phyloP scores from a whole-genome alignment of 2,797 vertebrate species.

The Scomberomorus guttatus region DNA sequence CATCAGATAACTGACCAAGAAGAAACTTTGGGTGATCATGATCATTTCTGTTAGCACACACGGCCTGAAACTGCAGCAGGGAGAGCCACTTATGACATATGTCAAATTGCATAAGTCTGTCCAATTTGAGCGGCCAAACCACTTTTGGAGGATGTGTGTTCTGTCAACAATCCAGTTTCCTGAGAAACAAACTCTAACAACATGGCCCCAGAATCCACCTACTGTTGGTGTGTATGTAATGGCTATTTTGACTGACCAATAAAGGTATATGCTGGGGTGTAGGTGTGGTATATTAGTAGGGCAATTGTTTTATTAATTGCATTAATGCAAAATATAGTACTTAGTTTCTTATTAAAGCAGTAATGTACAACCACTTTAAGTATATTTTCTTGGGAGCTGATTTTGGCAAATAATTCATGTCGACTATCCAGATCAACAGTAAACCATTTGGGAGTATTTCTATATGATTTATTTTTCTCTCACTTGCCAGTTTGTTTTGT shows the following conservation, averaged over 20 bases:
- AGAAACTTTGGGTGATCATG: not conserved
- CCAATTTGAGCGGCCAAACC: conserved; percentile 11
- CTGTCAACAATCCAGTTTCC: not conserved
- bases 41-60: not conserved
- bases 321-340: not conserved
- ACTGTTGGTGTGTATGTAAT: not conserved
- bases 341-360: not conserved
- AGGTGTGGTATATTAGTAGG: not conserved
- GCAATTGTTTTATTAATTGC: not conserved
- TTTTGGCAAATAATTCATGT: not conserved
- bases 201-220: not conserved
- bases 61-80: conserved; percentile 6
- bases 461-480: not conserved
- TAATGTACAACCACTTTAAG: not conserved
- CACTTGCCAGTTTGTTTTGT: not conserved
- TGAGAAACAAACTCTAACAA: not conserved
- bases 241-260: not conserved
- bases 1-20: too few species aligned
- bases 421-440: not conserved
- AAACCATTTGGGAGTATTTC: not conserved
- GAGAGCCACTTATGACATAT: not conserved
- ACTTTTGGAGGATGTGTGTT: conserved; percentile 7
- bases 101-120: not conserved
- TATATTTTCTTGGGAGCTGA: not conserved
- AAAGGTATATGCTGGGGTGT: not conserved